phyloP scores from a whole-genome alignment of 1,140 invertebrate species.

The Tribolium castaneum region DNA sequence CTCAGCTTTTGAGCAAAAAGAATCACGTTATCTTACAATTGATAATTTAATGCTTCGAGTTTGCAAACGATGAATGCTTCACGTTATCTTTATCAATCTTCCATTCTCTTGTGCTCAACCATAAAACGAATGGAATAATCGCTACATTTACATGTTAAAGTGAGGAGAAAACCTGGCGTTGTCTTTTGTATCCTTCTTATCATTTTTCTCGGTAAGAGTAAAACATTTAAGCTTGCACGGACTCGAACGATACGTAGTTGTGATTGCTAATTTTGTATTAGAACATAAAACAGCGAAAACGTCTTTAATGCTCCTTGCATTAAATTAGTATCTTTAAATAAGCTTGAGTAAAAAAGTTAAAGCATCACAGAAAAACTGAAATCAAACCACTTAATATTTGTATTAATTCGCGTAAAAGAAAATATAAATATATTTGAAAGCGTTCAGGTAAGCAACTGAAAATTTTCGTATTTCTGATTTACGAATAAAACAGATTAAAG shows the following conservation, averaged over 20 bases:
- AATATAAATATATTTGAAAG: background rate
- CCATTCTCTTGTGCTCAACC: background rate
- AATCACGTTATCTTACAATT: background rate
- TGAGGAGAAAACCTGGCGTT: background rate
- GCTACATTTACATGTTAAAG: constrained; percentile 8
- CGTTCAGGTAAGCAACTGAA: no score
- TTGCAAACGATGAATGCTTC: background rate
- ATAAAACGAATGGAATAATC: background rate
- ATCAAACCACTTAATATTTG: no score
- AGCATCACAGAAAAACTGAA: no score
- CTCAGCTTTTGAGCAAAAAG: background rate
- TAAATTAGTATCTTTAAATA: no score
- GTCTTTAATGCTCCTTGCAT: no score
- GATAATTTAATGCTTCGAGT: background rate
- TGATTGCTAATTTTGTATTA: no score
- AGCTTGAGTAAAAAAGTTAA: no score
- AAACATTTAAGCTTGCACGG: constrained; percentile 10
- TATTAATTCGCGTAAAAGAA: no score
- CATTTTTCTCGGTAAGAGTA: background rate
- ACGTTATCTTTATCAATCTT: background rate
- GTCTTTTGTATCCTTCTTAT: constrained; percentile 8
- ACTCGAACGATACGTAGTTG: background rate
- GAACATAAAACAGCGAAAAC: no score
- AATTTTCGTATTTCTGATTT: background rate
- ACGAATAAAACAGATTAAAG: background rate